Evolutionary conservation across 2,888 invertebrate species (phyloP), one percentile per base, ranked within the genome.

Genomic region (Pyrgus malvae): DNA sequence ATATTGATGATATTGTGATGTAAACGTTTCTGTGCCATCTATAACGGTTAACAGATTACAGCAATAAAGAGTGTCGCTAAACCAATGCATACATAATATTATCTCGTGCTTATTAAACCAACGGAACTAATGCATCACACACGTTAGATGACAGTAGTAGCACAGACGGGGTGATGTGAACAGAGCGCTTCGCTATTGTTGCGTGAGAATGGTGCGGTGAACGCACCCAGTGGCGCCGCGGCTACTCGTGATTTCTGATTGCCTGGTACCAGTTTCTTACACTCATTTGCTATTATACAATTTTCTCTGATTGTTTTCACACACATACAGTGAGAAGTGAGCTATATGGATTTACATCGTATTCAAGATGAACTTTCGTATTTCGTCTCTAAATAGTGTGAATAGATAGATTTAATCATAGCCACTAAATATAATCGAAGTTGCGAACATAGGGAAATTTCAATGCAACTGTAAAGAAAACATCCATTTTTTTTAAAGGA

Each of bases 91-190:
- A 35, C 35, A 31, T 35, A 16, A 12, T 16, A 7, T 16, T 9
- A 8, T 23, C 17, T 41, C 23, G 1, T 29, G 50, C n/a, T n/a
- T n/a, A 37, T 44, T 45, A 50, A 49, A 54, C 41, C 56, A 68
- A 70, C 70, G 74, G 76, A 78, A 76, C 66, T 67, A 65, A 75
- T 70, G 67, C 65, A 69, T 76, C 69, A 73, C 65, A 73, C 65
- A 67, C 61, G 66, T 67, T 55, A 64, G 56, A 50, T 64, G 72
- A 69, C 71, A 65, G 72, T 74, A 67, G 69, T 76, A 51, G 58
- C 44, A 45, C 45, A 45, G 60, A 68, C 61, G 68, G 48, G 62
- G 56, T 45, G 56, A 61, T 60, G 60, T 70, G 73, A 73, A 76
- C 74, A 74, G 68, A 69, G 65, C 62, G 60, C 61, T 62, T 58